Base-by-base conservation (phyloP, 1,140 invertebrate species). In the Drosophila fuyamai region DNA sequence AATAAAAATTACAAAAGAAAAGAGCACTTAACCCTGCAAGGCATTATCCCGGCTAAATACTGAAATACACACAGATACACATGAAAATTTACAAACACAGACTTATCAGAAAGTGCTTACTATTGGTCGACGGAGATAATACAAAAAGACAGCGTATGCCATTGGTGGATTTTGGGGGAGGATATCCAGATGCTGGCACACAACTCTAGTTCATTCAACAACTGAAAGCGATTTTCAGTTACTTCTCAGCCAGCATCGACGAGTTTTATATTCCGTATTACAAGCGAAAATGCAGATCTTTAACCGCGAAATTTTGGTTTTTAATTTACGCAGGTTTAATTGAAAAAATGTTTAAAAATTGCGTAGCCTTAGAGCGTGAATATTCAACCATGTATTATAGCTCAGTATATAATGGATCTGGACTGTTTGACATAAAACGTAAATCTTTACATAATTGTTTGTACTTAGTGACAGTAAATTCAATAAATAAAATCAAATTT, bases 311-410 rank as follows among this genome's bases (percentile, higher is more conserved):
- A 46, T 1, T 13, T 32, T 32, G 29, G 10, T 6, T 23, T 56
- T 47, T 7, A 32, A 50, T 12, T 18, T 27, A 27, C n/a, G 3
- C 18, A 36, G 16, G 3, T 36, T 44, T 8, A 5, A 14, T 27
- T n/a, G 35, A 29, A 66, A 71, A 71, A 32, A 71, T 71, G 67
- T 70, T 54, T 29, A 41, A 58, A 50, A 71, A 71, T 14, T 36
- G 51, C 8, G 40, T 32, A 6, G 68, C 38, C 40, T 18, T 57
- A 12, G 36, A 36, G 9, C 66, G 66, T 10, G 53, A 71, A 5
- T 71, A 53, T 38, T 44, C 65, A 40, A 43, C 63, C 13, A 70
- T 47, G 29, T 70, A 48, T 41, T 71, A 70, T 27, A 70, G n/a
- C 36, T 35, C 65, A 12, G 65, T 70, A 13, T 71, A 71, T 29